phyloP scores from a whole-genome alignment of 2,888 invertebrate genomes.

The Suillia variegata region DNA sequence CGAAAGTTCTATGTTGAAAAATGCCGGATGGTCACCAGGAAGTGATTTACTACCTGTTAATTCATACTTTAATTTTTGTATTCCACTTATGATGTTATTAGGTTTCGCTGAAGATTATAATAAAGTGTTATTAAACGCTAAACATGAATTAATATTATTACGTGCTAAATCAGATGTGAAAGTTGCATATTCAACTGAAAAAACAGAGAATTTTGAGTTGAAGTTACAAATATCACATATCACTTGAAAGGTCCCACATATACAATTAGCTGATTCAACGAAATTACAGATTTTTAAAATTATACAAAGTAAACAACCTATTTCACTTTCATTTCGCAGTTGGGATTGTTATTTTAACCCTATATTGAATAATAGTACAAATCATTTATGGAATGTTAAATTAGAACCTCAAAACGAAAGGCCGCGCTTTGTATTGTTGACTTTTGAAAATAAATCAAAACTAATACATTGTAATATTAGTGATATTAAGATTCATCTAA shows the following conservation, averaged over 20 bases:
- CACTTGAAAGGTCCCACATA: not conserved
- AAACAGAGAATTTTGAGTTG: not conserved
- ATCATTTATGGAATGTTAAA: no score
- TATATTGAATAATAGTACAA: no score
- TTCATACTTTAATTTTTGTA: constrained; percentile 34
- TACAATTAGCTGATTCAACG: not conserved
- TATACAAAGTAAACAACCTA: not conserved
- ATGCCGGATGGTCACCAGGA: constrained; percentile 26
- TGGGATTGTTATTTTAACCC: not conserved
- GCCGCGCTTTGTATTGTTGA: no score
- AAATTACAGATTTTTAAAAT: not conserved
- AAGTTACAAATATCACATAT: not conserved
- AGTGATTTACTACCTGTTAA: not conserved
- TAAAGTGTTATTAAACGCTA: constrained; percentile 53
- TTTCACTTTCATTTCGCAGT: not conserved
- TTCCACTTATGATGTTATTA: constrained; percentile 46
- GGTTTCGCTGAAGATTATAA: constrained; percentile 55
- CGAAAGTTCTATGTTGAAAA: constrained; percentile 24
- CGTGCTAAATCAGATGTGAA: constrained; percentile 11
- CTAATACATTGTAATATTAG: no score
- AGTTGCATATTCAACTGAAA: not conserved
- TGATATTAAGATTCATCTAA: no score
- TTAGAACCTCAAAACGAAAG: no score
- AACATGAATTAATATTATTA: constrained; percentile 46
- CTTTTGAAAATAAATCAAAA: no score